These are phyloP conservation scores for Turritopsis rubra DNA, from an alignment of 30 jellyfish, hydroid and myxozoan species.

Conservation along the genomic window DNA sequence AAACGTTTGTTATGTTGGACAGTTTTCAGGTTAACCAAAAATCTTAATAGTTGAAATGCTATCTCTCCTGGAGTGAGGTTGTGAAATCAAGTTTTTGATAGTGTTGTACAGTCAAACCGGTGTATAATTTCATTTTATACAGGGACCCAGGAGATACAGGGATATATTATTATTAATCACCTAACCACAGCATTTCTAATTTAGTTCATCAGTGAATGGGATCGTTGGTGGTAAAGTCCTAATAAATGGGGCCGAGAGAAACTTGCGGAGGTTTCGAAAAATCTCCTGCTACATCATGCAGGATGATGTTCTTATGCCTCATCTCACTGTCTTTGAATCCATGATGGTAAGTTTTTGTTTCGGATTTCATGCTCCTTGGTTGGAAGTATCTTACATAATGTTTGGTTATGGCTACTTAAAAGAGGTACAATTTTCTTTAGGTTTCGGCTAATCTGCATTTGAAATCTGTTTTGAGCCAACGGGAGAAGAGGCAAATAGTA, in stretches of 20 bases:
- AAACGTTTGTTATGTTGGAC: no score
- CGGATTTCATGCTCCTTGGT: background rate
- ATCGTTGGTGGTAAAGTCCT: slow-evolving; percentile 81
- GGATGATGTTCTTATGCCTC: slow-evolving; percentile 94
- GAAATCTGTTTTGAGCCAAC: slow-evolving; percentile 46
- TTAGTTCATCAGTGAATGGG: slow-evolving; percentile 44
- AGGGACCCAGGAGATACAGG: no score
- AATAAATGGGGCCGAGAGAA: slow-evolving; percentile 81
- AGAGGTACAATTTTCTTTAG: no score
- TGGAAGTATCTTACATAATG: background rate
- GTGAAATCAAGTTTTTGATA: no score
- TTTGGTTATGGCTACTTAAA: background rate
- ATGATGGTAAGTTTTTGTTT: slow-evolving; percentile 70
- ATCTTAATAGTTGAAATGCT: no score
- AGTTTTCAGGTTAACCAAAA: no score
- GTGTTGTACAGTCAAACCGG: no score
- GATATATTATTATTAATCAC: no score
- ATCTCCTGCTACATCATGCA: slow-evolving; percentile 93
- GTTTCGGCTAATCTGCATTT: slow-evolving; percentile 90
- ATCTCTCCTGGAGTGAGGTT: no score
- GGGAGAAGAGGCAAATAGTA: slow-evolving; percentile 73
- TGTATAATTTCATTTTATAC: no score
- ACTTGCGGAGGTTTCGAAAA: slow-evolving; percentile 79
- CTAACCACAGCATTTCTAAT: background rate
- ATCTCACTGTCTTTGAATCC: slow-evolving; percentile 86